Evolutionary conservation across 2,797 vertebrate species (phyloP).

Genomic region (Lutjanus argentimaculatus): DNA sequence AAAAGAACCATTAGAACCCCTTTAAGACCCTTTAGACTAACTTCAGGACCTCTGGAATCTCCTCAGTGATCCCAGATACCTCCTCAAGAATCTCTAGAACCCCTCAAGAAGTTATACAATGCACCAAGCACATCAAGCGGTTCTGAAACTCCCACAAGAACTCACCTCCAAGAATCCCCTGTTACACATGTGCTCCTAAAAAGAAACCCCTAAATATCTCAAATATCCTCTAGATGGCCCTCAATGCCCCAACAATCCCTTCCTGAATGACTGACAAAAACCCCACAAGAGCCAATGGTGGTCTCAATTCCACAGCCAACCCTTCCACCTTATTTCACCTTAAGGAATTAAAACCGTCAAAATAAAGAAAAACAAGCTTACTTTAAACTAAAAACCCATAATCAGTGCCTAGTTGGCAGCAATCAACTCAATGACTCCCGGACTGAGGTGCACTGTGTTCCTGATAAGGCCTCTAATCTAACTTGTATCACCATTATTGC

Average conservation of each 20-base stretch:
- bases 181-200: background rate
- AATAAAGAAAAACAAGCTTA: background rate
- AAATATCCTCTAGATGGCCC: background rate
- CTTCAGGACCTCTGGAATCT: background rate
- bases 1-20: background rate
- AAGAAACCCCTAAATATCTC: background rate
- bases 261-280: background rate
- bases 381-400: background rate
- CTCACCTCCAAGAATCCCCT: background rate
- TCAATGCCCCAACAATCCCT: background rate
- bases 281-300: too few species aligned
- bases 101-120: background rate
- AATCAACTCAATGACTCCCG: background rate
- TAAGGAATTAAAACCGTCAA: background rate
- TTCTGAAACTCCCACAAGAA: background rate
- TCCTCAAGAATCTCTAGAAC: background rate
- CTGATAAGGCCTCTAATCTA: constrained; percentile 32
- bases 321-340: background rate
- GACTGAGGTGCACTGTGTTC: background rate
- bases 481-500: background rate
- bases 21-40: background rate
- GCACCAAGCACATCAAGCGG: background rate
- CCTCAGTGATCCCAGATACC: background rate
- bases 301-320: too few species aligned
- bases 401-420: constrained; percentile 1